A percentile compares a stretch with the other conserved stretches of the same genome.
phyloP scores from a whole-genome alignment of 2,797 vertebrate genomes.

The Anguilla marmorata region DNA sequence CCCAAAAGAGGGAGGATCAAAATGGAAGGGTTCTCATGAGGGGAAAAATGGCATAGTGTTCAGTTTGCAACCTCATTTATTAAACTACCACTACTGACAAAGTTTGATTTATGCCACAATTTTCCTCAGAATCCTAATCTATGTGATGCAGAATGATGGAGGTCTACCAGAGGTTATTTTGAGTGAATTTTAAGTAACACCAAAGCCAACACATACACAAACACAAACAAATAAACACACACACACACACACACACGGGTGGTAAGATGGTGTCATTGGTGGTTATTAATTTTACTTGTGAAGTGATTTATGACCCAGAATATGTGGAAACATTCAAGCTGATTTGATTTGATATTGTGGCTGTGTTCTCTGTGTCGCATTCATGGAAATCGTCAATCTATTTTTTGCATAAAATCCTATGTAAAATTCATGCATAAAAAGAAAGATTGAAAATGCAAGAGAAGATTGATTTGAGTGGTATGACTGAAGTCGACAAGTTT shows the following conservation, averaged over 20 bases:
- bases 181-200: neutral
- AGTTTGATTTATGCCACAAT: neutral
- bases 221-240: neutral
- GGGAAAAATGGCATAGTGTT: neutral
- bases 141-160: neutral
- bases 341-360: conserved; percentile 4
- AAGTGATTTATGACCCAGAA: neutral
- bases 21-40: neutral
- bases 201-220: neutral
- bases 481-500: neutral
- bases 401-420: neutral
- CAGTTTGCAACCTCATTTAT: neutral
- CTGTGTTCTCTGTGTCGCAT: neutral
- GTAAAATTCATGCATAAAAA: neutral
- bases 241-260: neutral
- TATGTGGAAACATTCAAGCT: neutral
- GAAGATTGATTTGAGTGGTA: neutral
- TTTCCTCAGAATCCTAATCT: neutral
- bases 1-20: neutral
- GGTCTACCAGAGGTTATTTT: neutral
- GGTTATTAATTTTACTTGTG: neutral
- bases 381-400: neutral
- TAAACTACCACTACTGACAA: neutral
- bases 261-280: neutral
- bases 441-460: neutral